Conservation (phyloP, 2,797 vertebrate species). For the Protosalanx chinensis region DNA sequence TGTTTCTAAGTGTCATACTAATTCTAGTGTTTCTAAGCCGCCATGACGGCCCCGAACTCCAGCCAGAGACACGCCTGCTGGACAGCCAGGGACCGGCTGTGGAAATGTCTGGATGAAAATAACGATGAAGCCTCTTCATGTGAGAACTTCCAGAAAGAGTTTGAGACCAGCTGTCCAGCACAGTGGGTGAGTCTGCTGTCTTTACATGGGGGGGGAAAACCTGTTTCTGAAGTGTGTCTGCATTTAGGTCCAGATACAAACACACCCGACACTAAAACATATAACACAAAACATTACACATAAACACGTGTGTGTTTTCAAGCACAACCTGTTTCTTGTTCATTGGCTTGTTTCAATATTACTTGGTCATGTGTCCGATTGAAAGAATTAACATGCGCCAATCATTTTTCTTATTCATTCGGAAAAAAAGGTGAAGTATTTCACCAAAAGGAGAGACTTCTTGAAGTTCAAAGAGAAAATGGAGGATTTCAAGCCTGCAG, state of each 20-base stretch:
- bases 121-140: constrained; percentile 69
- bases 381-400: too few relatives aligned
- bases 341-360: too few relatives aligned
- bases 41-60: constrained; percentile 85
- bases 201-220: neutral
- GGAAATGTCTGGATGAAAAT: constrained; percentile 85
- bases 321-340: too few relatives aligned
- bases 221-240: too few relatives aligned
- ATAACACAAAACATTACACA: too few relatives aligned
- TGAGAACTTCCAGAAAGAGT: constrained; percentile 68
- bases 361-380: too few relatives aligned
- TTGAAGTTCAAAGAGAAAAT: constrained; percentile 90
- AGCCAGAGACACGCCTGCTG: constrained; percentile 85
- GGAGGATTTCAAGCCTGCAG: constrained; percentile 75
- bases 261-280: too few relatives aligned
- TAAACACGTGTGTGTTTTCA: too few relatives aligned
- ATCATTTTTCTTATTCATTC: neutral
- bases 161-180: constrained; percentile 81
- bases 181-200: constrained; percentile 80
- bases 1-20: too few relatives aligned
- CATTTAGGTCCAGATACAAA: too few relatives aligned
- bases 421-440: constrained; percentile 85
- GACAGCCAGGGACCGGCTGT: constrained; percentile 83
- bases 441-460: constrained; percentile 88
- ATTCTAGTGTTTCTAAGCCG: constrained; percentile 2